These are phyloP conservation scores for Sparidentex hasta DNA, from an alignment of 2,797 vertebrate genomes.

Conservation along the genomic window DNA sequence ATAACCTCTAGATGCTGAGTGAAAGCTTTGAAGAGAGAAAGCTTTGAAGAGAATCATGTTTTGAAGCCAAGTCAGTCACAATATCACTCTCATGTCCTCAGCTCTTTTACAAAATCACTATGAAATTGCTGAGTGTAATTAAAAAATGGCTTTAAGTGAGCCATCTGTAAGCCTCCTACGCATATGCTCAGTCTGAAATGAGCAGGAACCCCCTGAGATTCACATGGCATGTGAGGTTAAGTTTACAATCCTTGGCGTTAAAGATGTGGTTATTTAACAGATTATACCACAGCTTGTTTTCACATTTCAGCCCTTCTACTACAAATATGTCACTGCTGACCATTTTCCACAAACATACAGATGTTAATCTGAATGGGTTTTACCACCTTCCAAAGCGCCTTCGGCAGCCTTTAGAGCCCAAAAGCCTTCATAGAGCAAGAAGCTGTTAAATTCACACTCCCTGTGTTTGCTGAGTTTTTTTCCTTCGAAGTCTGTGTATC, in stretches of 20 bases:
- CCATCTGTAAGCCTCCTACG: conserved; percentile 74
- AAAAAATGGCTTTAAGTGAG: conserved; percentile 73
- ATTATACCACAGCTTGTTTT: conserved; percentile 15
- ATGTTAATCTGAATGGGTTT: background rate
- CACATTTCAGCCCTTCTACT: conserved; percentile 31
- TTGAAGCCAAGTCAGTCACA: conserved; percentile 52
- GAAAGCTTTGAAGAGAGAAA: conserved; percentile 6
- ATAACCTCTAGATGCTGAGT: conserved; percentile 15
- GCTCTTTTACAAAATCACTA: conserved; percentile 39
- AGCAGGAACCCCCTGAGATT: conserved; percentile 58
- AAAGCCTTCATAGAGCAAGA: conserved; percentile 17
- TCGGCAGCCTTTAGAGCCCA: background rate
- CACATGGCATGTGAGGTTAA: conserved; percentile 51
- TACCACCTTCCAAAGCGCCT: background rate
- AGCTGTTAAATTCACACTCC: background rate
- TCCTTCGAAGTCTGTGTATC: conserved; percentile 24
- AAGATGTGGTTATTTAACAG: conserved; percentile 29
- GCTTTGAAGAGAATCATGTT: conserved; percentile 22
- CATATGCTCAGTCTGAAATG: conserved; percentile 64
- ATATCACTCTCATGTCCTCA: conserved; percentile 27
- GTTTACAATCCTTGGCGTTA: conserved; percentile 48
- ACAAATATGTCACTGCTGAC: conserved; percentile 29
- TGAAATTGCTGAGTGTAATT: conserved; percentile 66
- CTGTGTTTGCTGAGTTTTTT: conserved; percentile 8
- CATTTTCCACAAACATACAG: conserved; percentile 19